A percentile compares a stretch with the other conserved stretches of the same genome.
phyloP scores from a whole-genome alignment of 2,797 vertebrate genomes.

The Poecilia wingei region DNA sequence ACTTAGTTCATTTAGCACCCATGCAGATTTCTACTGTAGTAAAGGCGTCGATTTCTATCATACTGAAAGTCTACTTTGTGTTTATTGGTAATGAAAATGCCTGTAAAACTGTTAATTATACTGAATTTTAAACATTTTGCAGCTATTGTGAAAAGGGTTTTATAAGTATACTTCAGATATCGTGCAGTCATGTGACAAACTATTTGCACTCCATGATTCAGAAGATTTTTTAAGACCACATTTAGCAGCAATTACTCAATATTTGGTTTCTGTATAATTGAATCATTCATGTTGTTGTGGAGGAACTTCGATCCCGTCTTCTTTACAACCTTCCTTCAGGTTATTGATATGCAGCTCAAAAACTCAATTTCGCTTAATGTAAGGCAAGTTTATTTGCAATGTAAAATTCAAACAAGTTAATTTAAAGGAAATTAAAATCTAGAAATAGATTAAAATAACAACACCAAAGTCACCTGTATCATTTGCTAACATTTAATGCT shows the following conservation, averaged over 20 bases:
- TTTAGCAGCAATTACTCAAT: not conserved
- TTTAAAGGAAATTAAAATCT: not conserved
- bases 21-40: not conserved
- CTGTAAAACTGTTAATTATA: not conserved
- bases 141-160: not conserved
- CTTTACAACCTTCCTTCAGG: not conserved
- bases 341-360: not conserved
- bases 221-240: not conserved
- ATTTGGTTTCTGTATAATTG: not conserved
- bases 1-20: not conserved
- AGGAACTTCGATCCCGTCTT: not conserved
- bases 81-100: not conserved
- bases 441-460: not conserved
- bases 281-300: not conserved
- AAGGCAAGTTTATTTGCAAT: not conserved
- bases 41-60: not conserved
- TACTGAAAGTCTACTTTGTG: not conserved
- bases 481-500: not conserved
- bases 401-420: not conserved
- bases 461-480: not conserved
- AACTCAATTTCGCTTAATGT: too few relatives aligned
- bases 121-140: not conserved
- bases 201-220: not conserved
- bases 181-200: not conserved
- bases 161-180: not conserved